Evolutionary conservation across 2,888 invertebrate genomes (phyloP).

Genomic region (Sesia bembeciformis): DNA sequence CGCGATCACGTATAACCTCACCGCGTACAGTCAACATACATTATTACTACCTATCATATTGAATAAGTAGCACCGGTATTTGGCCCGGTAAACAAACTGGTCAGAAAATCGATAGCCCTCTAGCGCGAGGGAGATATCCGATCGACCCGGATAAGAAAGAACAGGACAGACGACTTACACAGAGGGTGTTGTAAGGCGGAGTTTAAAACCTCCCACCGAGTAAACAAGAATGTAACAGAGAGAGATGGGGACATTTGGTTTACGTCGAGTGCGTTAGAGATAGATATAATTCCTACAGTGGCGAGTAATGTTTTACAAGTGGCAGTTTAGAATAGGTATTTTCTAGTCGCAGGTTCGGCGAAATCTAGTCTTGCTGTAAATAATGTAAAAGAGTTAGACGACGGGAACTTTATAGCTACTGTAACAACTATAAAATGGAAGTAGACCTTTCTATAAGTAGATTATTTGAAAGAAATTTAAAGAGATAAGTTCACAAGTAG

Average conservation of each 20-base stretch:
- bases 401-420: too few relatives aligned
- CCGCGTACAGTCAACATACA: conserved; percentile 38
- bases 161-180: conserved; percentile 23
- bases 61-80: conserved; percentile 42
- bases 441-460: too few relatives aligned
- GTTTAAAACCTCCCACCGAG: conserved; percentile 40
- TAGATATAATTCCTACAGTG: too few relatives aligned
- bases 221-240: conserved; percentile 20
- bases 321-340: too few relatives aligned
- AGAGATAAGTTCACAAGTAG: too few relatives aligned
- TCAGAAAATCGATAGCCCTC: conserved; percentile 47
- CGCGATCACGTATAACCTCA: conserved; percentile 24
- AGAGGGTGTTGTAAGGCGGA: conserved; percentile 48
- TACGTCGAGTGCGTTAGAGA: too few relatives aligned
- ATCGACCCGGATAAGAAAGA: conserved; percentile 29
- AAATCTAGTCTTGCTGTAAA: too few relatives aligned
- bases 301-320: too few relatives aligned
- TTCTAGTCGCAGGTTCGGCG: too few relatives aligned
- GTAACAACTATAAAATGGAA: too few relatives aligned
- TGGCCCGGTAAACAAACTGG: conserved; percentile 52
- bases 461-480: too few relatives aligned
- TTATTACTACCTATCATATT: conserved; percentile 34
- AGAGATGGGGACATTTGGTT: conserved; percentile 16
- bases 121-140: conserved; percentile 28
- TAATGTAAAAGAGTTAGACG: too few relatives aligned